Evolutionary conservation across 2,797 vertebrate species (phyloP).

Genomic region (Yasuhikotakia modesta): DNA sequence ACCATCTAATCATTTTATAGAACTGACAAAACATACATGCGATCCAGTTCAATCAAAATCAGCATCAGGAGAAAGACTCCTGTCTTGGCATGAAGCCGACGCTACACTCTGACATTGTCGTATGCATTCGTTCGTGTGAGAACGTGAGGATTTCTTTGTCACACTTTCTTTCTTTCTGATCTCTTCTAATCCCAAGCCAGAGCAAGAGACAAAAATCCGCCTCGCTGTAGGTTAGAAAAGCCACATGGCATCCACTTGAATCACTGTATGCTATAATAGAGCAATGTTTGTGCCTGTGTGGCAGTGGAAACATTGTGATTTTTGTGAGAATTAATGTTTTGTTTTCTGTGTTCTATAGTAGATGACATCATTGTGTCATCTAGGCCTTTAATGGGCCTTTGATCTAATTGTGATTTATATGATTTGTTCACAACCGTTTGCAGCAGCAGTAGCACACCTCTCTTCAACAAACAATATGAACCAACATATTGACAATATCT

Average conservation of each 20-base stretch:
- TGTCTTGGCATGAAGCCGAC: not conserved
- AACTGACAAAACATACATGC: not conserved
- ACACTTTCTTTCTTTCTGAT: constrained; percentile 35
- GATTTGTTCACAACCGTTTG: not conserved
- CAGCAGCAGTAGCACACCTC: not conserved
- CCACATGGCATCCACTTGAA: constrained; percentile 43
- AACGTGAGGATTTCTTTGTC: constrained; percentile 35
- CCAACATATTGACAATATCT: not conserved
- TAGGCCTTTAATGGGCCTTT: constrained; percentile 18
- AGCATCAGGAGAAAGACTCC: not conserved
- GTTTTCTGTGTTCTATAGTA: constrained; percentile 44
- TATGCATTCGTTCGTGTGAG: not conserved
- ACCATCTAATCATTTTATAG: not conserved
- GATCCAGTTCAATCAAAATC: not conserved
- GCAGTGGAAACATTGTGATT: constrained; percentile 31
- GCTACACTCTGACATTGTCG: not conserved
- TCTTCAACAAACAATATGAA: not conserved
- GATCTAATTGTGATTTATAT: not conserved
- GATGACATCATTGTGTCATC: constrained; percentile 34
- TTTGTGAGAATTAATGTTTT: constrained; percentile 26
- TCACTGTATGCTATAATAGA: constrained; percentile 29
- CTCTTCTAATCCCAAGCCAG: constrained; percentile 43
- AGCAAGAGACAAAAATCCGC: constrained; percentile 23
- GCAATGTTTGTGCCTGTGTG: constrained; percentile 43
- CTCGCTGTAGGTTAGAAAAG: constrained; percentile 30